Evolutionary conservation across 2,113 vertebrate genomes (phyloP), one percentile per base, ranked within the genome.

Genomic region (Sebastes fasciatus): DNA sequence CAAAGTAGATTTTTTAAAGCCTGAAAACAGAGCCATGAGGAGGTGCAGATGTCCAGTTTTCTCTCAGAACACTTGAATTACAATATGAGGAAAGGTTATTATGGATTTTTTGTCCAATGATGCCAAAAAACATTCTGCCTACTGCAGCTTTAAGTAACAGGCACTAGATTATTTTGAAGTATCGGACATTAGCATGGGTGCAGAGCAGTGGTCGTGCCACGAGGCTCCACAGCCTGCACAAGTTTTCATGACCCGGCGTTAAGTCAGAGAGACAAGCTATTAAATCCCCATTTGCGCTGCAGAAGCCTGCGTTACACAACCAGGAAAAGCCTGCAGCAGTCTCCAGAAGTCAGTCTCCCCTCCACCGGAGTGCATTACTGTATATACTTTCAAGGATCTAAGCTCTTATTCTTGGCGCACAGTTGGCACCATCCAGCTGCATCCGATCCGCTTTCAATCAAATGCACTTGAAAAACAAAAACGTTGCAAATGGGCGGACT

Each of bases 251-350:
- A 84, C 74, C 87, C 26, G 51, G 67, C 58, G 81, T 89, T 86
- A 87, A 93, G 74, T 90, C 80, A 72, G 72, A 86, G 73, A 90
- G 84, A 90, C 87, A 87, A 84, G 86, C 79, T 85, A 88, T 90
- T 88, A 88, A 89, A 85, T 88, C 87, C 58, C 64, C 48, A 67
- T 85, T 83, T 85, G 77, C 88, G 88, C 85, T 82, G 70, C 77
- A 89, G 84, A 85, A 82, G 66, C 77, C 65, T 74, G 81, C 48
- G 17, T 93, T 91, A 92, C 89, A 91, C 80, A 69, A 89, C 80
- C 91, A 86, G 79, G 85, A 89, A 88, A 80, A 79, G 86, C 87
- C 91, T 74, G 73, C 61, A 63, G 89, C 90, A 63, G 60, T 84
- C 77, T 86, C n/a, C 58, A 66, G 11, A 82, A 91, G 86, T 89